These are phyloP conservation scores for Prietella phreatophila DNA, from an alignment of 2,113 vertebrate genomes.

Conservation along the genomic window DNA sequence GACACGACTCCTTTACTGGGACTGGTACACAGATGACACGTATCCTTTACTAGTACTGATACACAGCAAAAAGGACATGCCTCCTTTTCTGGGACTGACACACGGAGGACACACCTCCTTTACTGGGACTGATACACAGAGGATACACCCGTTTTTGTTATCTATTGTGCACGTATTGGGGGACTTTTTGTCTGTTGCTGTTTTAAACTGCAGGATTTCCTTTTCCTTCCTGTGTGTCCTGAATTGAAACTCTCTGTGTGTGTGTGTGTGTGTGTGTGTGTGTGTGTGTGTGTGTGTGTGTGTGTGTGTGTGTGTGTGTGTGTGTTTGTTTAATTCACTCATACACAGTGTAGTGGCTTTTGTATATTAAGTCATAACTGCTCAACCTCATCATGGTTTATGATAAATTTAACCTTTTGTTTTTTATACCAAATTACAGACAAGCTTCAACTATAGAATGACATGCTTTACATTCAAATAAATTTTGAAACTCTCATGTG, in stretches of 20 bases:
- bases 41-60: no score
- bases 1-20: no score
- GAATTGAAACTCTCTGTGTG: not conserved
- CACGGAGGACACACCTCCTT: not conserved
- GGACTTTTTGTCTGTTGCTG: not conserved
- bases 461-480: not conserved
- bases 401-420: not conserved
- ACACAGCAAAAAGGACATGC: no score
- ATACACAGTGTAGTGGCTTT: not conserved
- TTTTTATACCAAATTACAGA: not conserved
- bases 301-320: slow-evolving; percentile 5
- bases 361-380: not conserved
- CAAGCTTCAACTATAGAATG: not conserved
- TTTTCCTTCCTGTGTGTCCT: slow-evolving; percentile 7
- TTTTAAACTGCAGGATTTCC: slow-evolving; percentile 22
- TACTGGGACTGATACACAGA: not conserved
- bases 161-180: not conserved
- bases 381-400: not conserved
- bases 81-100: not conserved
- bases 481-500: not conserved
- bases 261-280: slow-evolving; percentile 2
- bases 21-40: no score
- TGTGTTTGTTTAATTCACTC: not conserved
- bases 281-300: slow-evolving; percentile 6
- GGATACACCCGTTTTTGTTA: not conserved